Conservation (phyloP, 1,140 invertebrate genomes). For the Metaphire vulgaris region DNA sequence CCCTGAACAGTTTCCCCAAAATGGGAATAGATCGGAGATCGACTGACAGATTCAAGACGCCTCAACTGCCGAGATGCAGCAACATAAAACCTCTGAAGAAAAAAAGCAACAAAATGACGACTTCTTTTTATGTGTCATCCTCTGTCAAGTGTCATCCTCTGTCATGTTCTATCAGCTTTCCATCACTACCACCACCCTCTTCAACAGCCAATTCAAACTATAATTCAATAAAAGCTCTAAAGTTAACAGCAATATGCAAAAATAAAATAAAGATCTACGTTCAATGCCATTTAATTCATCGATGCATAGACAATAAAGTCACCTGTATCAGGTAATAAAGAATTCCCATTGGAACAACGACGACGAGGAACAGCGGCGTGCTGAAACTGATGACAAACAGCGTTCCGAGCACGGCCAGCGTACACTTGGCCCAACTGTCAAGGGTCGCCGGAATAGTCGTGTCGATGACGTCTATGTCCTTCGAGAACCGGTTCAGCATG, state of each 20-base stretch:
- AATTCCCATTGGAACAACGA: constrained; percentile 10
- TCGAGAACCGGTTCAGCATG: constrained; percentile 63
- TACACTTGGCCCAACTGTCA: constrained; percentile 1
- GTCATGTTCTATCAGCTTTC: no score
- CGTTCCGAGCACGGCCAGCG: constrained; percentile 16
- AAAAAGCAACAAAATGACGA: no score
- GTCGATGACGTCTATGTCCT: constrained; percentile 56
- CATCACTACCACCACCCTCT: no score
- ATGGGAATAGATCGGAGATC: constrained; percentile 96
- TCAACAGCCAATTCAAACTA: no score
- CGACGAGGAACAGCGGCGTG: constrained; percentile 18
- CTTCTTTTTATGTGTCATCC: no score
- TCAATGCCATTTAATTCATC: no score
- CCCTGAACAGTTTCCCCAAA: constrained; percentile 73
- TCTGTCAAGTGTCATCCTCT: no score
- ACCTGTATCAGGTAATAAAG: constrained; percentile 28
- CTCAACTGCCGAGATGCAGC: constrained; percentile 87
- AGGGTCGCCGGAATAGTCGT: constrained; percentile 44
- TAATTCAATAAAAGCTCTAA: no score
- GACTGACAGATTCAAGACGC: constrained; percentile 87
- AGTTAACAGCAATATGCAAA: no score
- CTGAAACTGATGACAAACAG: constrained; percentile 26
- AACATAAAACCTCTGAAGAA: constrained; percentile 81
- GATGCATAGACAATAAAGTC: no score
- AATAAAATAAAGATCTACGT: no score